These are phyloP conservation scores for Sinocyclocheilus maitianheensis DNA, from an alignment of 2,113 vertebrate species.

Conservation along the genomic window DNA sequence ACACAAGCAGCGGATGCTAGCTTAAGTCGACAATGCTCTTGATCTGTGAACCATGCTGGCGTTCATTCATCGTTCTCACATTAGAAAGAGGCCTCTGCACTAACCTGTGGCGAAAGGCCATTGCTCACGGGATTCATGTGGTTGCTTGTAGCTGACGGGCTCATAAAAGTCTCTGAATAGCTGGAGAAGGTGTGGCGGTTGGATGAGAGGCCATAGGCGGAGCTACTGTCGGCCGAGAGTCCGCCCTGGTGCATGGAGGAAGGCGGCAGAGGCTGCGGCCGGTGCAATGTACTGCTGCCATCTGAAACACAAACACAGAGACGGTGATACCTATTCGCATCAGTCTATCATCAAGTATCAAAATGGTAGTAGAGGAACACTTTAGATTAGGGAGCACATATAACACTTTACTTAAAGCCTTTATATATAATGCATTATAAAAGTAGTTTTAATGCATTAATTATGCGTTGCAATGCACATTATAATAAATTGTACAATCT, in stretches of 20 bases:
- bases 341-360: too few species aligned
- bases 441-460: too few species aligned
- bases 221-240: conserved; percentile 82
- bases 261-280: conserved; percentile 94
- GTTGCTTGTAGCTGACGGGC: conserved; percentile 87
- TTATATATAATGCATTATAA: too few species aligned
- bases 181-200: conserved; percentile 95
- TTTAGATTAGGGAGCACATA: too few species aligned
- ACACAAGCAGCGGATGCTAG: background rate
- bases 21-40: background rate
- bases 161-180: conserved; percentile 98
- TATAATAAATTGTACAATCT: too few species aligned
- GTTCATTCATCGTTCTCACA: background rate
- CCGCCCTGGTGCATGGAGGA: conserved; percentile 99
- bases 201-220: conserved; percentile 88
- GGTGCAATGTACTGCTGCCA: conserved; percentile 90
- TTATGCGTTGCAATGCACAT: too few species aligned
- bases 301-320: conserved; percentile 72
- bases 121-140: conserved; percentile 98
- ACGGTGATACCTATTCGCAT: too few species aligned
- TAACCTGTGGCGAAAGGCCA: conserved; percentile 96
- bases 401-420: too few species aligned
- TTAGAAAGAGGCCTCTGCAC: conserved; percentile 48
- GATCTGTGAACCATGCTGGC: background rate
- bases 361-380: too few species aligned